Conservation (phyloP, 2,888 invertebrate genomes). For the Leucophora obtusa region DNA sequence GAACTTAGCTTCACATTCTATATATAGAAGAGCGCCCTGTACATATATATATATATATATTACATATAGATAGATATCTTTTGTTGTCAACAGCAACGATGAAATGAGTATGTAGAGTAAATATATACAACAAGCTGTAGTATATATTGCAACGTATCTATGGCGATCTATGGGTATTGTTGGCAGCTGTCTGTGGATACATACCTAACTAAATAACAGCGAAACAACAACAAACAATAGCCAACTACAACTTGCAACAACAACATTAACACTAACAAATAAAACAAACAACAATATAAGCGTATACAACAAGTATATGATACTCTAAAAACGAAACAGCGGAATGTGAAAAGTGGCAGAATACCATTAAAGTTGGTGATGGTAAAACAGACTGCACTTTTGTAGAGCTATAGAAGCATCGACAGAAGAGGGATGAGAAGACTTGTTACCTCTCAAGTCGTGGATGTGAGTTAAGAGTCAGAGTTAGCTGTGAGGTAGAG, state of each 20-base stretch:
- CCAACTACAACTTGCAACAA: slow-evolving; percentile 8
- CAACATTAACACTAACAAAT: slow-evolving; percentile 6
- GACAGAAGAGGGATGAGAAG: neutral
- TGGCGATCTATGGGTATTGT: slow-evolving; percentile 49
- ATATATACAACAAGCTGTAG: neutral
- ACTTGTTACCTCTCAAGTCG: neutral
- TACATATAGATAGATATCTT: slow-evolving; percentile 26
- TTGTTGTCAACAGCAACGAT: slow-evolving; percentile 23
- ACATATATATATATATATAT: neutral
- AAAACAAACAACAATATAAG: neutral
- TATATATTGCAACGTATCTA: slow-evolving; percentile 31
- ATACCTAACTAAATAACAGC: neutral
- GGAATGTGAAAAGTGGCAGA: slow-evolving; percentile 48
- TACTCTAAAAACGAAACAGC: slow-evolving; percentile 23
- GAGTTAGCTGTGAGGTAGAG: neutral
- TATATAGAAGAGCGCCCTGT: neutral
- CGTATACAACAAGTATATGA: neutral
- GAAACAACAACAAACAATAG: slow-evolving; percentile 22
- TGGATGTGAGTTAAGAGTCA: neutral
- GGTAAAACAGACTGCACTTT: slow-evolving; percentile 18
- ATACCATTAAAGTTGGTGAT: slow-evolving; percentile 23
- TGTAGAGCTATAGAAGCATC: neutral
- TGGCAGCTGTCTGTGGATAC: slow-evolving; percentile 47
- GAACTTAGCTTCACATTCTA: slow-evolving; percentile 30
- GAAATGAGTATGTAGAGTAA: slow-evolving; percentile 14